phyloP scores from a whole-genome alignment of 2,888 invertebrate genomes.

The Polymixis lichenea region DNA sequence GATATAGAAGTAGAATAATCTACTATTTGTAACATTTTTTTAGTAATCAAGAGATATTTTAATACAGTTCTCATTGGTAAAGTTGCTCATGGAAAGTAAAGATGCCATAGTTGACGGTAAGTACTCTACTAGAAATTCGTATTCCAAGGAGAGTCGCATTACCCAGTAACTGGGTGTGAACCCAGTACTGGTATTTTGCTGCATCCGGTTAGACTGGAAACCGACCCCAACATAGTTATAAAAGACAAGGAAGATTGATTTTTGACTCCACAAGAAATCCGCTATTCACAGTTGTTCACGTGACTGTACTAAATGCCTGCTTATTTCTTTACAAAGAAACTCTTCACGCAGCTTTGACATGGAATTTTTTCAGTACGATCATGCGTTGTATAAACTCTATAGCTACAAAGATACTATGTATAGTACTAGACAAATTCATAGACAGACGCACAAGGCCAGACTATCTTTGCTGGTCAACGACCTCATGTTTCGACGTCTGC shows the following conservation, averaged over 20 bases:
- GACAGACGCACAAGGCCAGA: slow-evolving; percentile 81
- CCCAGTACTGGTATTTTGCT: too few species aligned
- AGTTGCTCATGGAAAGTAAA: too few species aligned
- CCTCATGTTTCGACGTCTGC: slow-evolving; percentile 76
- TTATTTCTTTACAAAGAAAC: not conserved
- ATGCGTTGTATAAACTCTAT: slow-evolving; percentile 37
- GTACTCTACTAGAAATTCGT: not conserved
- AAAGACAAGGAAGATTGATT: too few species aligned
- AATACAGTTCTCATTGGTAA: too few species aligned
- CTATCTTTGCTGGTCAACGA: slow-evolving; percentile 82
- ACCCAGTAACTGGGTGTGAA: too few species aligned
- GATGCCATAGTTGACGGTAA: too few species aligned
- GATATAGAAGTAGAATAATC: too few species aligned
- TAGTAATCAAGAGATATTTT: too few species aligned
- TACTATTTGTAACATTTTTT: too few species aligned
- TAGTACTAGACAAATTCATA: slow-evolving; percentile 73
- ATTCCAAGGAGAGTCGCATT: too few species aligned
- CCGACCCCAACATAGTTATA: too few species aligned
- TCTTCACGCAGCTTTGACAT: slow-evolving; percentile 25
- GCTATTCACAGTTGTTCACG: not conserved
- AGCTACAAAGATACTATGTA: slow-evolving; percentile 28
- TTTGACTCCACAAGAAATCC: not conserved
- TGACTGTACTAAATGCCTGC: not conserved
- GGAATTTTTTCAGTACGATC: slow-evolving; percentile 43
- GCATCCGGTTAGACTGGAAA: too few species aligned